Conservation (phyloP, 2,113 vertebrate genomes). For the Tamias sibiricus region DNA sequence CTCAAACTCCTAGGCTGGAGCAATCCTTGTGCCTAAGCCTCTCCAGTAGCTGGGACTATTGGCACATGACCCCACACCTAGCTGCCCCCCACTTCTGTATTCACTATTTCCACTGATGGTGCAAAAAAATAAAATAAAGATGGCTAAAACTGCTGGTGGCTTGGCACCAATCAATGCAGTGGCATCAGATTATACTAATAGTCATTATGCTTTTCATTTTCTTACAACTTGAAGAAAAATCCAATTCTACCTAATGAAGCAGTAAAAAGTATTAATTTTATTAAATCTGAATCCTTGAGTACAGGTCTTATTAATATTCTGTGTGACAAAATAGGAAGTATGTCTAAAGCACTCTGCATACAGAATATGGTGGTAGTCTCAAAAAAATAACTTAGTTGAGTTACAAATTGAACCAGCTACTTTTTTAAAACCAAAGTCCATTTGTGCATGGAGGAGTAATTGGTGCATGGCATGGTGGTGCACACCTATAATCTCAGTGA, state of each 20-base stretch:
- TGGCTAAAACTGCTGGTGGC: not conserved
- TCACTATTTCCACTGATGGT: not conserved
- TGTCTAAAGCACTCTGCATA: too few relatives aligned
- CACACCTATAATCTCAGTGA: not conserved
- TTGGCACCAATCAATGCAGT: not conserved
- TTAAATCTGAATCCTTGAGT: conserved; percentile 13
- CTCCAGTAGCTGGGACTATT: not conserved
- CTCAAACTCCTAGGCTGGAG: too few relatives aligned
- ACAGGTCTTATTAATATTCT: conserved; percentile 7
- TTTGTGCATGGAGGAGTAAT: conserved; percentile 16
- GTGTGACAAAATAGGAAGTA: not conserved
- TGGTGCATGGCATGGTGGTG: not conserved
- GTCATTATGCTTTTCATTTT: not conserved
- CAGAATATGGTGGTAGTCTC: too few relatives aligned
- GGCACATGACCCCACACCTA: not conserved
- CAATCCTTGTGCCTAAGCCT: too few relatives aligned
- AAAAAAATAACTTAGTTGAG: too few relatives aligned
- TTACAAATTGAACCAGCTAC: not conserved
- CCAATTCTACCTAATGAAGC: not conserved
- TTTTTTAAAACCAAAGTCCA: not conserved
- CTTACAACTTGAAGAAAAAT: not conserved
- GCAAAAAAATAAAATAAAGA: not conserved
- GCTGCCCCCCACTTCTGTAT: not conserved
- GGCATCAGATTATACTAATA: not conserved
- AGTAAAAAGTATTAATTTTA: conserved; percentile 14